phyloP scores from a whole-genome alignment of 2,797 vertebrate species.

The Anabacerthia variegaticeps region DNA sequence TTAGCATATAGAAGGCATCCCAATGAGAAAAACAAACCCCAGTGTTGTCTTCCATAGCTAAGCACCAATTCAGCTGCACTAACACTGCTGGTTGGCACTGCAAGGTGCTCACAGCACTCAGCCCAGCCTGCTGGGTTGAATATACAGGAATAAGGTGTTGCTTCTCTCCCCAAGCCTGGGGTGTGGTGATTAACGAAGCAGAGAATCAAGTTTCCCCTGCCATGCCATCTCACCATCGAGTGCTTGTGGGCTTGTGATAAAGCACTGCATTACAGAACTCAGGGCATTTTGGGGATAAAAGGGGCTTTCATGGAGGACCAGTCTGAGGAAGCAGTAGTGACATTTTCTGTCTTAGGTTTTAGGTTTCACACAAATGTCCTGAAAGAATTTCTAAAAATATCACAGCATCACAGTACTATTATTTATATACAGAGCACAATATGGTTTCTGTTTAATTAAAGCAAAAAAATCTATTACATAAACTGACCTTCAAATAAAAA shows the following conservation, averaged over 20 bases:
- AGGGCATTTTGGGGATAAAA: not conserved
- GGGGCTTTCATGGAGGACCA: not conserved
- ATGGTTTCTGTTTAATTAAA: not conserved
- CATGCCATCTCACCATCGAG: not conserved
- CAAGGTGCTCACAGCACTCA: not conserved
- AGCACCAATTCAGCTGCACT: not conserved
- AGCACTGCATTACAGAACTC: not conserved
- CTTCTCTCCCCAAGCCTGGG: not conserved
- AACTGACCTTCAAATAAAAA: not conserved
- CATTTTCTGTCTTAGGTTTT: not conserved
- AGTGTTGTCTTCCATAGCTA: not conserved
- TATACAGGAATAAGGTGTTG: not conserved
- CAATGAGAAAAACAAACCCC: too few species aligned
- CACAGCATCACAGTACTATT: not conserved
- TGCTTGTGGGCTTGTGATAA: not conserved
- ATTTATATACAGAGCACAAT: not conserved
- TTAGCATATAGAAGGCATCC: accelerated
- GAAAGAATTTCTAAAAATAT: not conserved
- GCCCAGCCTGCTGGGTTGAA: not conserved
- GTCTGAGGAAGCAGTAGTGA: not conserved
- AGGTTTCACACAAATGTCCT: not conserved
- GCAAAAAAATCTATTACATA: not conserved
- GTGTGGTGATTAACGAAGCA: not conserved
- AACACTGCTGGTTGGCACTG: not conserved
- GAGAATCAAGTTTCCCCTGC: not conserved